phyloP scores from a whole-genome alignment of 1,140 invertebrate genomes.

The Drosophila sp. region DNA sequence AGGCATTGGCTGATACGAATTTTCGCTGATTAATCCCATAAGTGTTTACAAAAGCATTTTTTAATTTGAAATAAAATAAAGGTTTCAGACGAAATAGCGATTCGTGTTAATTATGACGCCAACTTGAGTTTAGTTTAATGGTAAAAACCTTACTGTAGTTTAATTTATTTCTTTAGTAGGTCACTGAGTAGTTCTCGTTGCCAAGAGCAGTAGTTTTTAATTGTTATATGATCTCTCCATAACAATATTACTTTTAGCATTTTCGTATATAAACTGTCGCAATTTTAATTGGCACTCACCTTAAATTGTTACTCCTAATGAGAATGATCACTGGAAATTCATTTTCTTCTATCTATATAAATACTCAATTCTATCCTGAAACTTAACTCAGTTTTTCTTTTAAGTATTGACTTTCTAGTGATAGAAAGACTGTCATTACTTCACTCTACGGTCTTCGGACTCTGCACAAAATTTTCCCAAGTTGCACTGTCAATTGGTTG shows the following conservation, averaged over 20 bases:
- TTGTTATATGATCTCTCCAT: not conserved
- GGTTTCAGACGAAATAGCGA: not conserved
- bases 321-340: too few relatives aligned
- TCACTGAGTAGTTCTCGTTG: too few relatives aligned
- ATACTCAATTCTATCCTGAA: too few relatives aligned
- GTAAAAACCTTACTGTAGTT: too few relatives aligned
- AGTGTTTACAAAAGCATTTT: constrained; percentile 2
- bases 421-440: not conserved
- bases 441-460: not conserved
- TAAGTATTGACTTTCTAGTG: not conserved
- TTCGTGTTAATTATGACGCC: not conserved
- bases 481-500: constrained; percentile 27
- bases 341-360: too few relatives aligned
- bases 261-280: too few relatives aligned
- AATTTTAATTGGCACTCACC: too few relatives aligned
- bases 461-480: not conserved
- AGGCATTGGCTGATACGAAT: constrained; percentile 21
- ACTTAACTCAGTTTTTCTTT: too few relatives aligned
- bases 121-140: not conserved
- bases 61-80: not conserved
- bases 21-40: constrained; percentile 8
- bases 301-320: too few relatives aligned
- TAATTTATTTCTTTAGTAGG: too few relatives aligned
- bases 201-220: too few relatives aligned
- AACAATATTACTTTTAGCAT: too few relatives aligned